Evolutionary conservation across 2,797 vertebrate species (phyloP).

Genomic region (Tinamus major): DNA sequence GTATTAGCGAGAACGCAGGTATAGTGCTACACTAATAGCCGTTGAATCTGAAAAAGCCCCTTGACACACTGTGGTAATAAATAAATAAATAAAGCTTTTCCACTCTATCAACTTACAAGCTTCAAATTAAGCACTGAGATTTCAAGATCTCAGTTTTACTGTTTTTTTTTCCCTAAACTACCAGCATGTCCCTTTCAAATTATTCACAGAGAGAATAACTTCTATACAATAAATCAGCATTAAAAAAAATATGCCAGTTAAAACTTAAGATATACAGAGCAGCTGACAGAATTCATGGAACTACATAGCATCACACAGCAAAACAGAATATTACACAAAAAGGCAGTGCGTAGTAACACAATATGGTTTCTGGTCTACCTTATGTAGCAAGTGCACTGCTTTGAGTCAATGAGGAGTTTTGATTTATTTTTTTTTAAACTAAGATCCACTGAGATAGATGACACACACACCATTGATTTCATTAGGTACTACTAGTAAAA

Average conservation of each 20-base stretch:
- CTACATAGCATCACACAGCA: not conserved
- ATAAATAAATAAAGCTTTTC: constrained; percentile 22
- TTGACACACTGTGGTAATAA: not conserved
- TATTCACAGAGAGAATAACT: not conserved
- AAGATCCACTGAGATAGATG: not conserved
- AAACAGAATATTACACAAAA: not conserved
- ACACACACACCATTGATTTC: not conserved
- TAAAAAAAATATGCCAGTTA: not conserved
- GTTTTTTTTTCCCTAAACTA: not conserved
- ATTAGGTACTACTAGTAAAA: not conserved
- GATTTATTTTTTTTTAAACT: not conserved
- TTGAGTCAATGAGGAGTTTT: not conserved
- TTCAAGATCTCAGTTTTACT: not conserved
- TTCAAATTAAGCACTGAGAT: constrained; percentile 21
- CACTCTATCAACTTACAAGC: not conserved
- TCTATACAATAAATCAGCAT: not conserved
- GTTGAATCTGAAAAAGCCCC: not conserved
- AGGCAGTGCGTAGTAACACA: not conserved
- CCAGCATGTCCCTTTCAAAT: not conserved
- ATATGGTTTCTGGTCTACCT: not conserved
- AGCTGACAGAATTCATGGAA: constrained; percentile 30
- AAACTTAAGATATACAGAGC: not conserved
- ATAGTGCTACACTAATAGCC: not conserved
- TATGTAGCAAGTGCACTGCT: constrained; percentile 11
- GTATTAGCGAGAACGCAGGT: not conserved